Base-by-base conservation (phyloP, 2,888 invertebrate genomes). In the Brachyopa scutellaris region DNA sequence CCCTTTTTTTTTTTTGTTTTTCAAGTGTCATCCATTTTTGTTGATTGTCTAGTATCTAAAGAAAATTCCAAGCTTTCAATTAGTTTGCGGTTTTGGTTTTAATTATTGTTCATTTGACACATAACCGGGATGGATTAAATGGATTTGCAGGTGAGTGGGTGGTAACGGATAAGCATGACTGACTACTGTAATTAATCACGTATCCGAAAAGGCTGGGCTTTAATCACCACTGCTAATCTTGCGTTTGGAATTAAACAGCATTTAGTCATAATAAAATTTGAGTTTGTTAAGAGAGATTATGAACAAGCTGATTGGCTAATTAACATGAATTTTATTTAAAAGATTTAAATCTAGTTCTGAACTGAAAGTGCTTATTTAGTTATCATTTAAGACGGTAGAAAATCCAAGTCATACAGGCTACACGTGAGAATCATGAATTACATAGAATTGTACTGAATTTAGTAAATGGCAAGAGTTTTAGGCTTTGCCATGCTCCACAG, bases 11-110 rank as follows among this genome's bases (percentile, higher is more conserved):
- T 49, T 15, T 13, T 38, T 21, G 19, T 53, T 53, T 17, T 33
- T 47, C 11, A 33, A 70, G 69, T 70, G 74, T 74, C 80, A 74
- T 80, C 80, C 80, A 80, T 74, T 80, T 49, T 69, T 74, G 67
- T 80, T 49, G 74, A 57, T 62, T 61, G 33, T 55, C 21, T n/a
- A 11, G 29, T 17, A n/a, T n/a, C 47, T 61, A 8, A 49, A 17
- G 51, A 59, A 74, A 69, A 69, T 38, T 64, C 42, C 31, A 29
- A 70, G 80, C 80, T 74, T 74, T 80, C 21, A 62, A 33, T 13
- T 61, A 38, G 49, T 15, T 9, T 5, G 26, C 26, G 3, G 26
- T 47, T 23, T 26, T 29, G 42, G 36, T 55, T 69, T 7, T 47
- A 40, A 69, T 74, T 57, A 74, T 74, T 74, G 40, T 40, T 51